These are phyloP conservation scores for Danaus chrysippus DNA, from an alignment of 2,888 invertebrate genomes.

Conservation along the genomic window DNA sequence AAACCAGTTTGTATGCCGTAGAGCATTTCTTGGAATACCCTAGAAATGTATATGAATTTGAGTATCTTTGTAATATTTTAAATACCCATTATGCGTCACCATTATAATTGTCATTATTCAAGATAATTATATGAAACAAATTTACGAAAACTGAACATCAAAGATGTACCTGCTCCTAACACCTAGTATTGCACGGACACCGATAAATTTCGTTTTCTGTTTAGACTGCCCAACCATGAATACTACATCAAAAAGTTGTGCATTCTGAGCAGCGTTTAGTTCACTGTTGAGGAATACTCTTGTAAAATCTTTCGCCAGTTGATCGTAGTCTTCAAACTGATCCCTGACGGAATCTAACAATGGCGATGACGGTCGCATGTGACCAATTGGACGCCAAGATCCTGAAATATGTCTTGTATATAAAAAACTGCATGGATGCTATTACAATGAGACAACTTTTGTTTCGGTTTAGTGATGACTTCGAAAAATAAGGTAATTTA, in stretches of 20 bases:
- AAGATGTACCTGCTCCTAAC: conserved; percentile 87
- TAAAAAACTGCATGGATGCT: no score
- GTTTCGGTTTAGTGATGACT: background rate
- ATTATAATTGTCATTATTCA: background rate
- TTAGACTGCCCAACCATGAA: conserved; percentile 95
- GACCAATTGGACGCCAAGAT: conserved; percentile 96
- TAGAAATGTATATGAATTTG: conserved; percentile 40
- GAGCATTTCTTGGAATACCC: conserved; percentile 96
- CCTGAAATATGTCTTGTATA: conserved; percentile 63
- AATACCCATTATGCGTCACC: background rate
- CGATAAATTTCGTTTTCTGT: conserved; percentile 93
- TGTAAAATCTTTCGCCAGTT: conserved; percentile 95
- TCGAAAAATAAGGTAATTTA: no score
- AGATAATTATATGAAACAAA: no score
- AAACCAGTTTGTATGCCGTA: conserved; percentile 96
- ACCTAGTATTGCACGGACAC: conserved; percentile 93
- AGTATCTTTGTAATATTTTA: background rate
- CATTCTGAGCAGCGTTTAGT: conserved; percentile 86
- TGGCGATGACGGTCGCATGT: conserved; percentile 96
- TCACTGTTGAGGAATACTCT: conserved; percentile 92
- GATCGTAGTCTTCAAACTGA: conserved; percentile 96
- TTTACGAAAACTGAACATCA: no score
- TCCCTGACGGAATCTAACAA: conserved; percentile 94
- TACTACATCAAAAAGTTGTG: conserved; percentile 92
- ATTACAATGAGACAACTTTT: background rate